phyloP scores from a whole-genome alignment of 2,113 vertebrate genomes.

The Lampris incognitus region DNA sequence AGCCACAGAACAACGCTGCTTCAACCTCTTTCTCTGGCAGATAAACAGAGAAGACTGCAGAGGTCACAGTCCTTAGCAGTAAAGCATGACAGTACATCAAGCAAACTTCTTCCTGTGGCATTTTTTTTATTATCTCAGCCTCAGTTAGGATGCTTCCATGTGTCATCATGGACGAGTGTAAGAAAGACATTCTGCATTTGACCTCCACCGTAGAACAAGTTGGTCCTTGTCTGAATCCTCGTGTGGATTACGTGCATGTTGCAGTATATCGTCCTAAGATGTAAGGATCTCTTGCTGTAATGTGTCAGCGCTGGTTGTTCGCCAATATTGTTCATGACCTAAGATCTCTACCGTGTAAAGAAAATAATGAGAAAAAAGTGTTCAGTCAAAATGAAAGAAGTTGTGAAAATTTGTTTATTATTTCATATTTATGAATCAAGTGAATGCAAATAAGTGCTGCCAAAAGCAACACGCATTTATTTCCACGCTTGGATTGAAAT shows the following conservation, averaged over 20 bases:
- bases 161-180: too few relatives aligned
- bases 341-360: conserved; percentile 4
- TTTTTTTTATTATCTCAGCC: background rate
- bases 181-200: too few relatives aligned
- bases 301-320: too few relatives aligned
- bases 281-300: background rate
- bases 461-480: conserved; percentile 39
- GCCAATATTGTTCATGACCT: background rate
- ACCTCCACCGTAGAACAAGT: too few relatives aligned
- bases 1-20: conserved; percentile 8
- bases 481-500: conserved; percentile 52
- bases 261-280: background rate
- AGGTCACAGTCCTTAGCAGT: conserved; percentile 33
- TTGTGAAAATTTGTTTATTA: conserved; percentile 36
- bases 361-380: background rate
- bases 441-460: conserved; percentile 7
- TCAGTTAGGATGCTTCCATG: too few relatives aligned
- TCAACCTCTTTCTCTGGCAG: conserved; percentile 8
- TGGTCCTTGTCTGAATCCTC: background rate
- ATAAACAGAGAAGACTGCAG: conserved; percentile 27
- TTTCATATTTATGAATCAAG: conserved; percentile 30
- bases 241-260: background rate
- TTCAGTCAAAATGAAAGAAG: background rate
- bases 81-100: conserved; percentile 22
- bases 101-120: background rate